Base-by-base conservation (phyloP, 2,797 vertebrate genomes). In the Heliangelus exortis region DNA sequence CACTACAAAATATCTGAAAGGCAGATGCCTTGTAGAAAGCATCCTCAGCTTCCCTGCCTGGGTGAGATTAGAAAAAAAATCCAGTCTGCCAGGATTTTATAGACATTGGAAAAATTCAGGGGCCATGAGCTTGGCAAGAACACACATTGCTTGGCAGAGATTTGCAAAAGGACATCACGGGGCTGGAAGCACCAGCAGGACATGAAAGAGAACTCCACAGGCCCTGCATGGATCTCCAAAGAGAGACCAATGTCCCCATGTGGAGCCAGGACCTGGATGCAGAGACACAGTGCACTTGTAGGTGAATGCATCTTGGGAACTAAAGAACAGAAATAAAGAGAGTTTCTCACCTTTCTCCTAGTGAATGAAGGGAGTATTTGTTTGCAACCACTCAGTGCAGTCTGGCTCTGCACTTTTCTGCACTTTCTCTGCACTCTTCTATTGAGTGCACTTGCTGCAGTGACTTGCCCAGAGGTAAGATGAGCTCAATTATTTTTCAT, bases 201-300 rank as follows among this genome's bases (percentile, higher is more conserved):
- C 2, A 5, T 3, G 25, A 51, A 36, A 36, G 26, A 7, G 34
- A 51, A 58, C 4, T 1, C 31, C 15, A 2, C 51, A 19, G 51
- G 29, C 69, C 43, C 43, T 17, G 7, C 53, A 9, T 0, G 4
- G 51, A 28, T 43, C 33, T 41, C 8, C 19, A 3, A 12, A 23
- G n/a, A 45, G 22, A 17, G 12, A 34, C 15, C 69, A 13, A 5
- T 1, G 1, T 34, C 34, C 26, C n/a, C 4, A 6, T 36, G 34
- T 3, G 28, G 29, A 28, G 50, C 4, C 29, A 14, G 43, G 34
- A n/a, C 21, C 34, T 4, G 17, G 12, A 2, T 20, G 57, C 29
- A 18, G 41, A 1, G 3, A 8, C 10, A 36, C 1, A 10, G 39
- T 9, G 5, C 15, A 3, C 22, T 3, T 4, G 31, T 12, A 22